Evolutionary conservation across 1,140 invertebrate species (phyloP), one percentile per base, ranked within the genome.

Genomic region (Drosophila trapezifrons): DNA sequence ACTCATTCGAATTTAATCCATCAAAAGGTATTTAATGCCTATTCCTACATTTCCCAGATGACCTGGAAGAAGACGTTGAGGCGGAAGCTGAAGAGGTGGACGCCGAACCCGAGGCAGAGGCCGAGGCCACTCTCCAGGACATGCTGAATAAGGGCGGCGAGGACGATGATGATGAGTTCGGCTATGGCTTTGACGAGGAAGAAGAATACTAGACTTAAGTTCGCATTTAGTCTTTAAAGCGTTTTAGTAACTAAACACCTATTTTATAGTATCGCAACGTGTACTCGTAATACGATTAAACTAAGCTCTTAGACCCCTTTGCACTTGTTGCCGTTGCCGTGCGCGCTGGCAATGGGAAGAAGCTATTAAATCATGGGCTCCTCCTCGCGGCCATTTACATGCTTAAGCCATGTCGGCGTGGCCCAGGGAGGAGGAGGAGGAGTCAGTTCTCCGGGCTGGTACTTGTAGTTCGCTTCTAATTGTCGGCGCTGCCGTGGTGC

Each of bases 111-210:
- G 91, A 92, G 32, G 66, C 58, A 10, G 90, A 92, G 60, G 72
- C 80, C 18, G 91, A 92, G 59, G 90, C 90, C 40, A 90, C 91
- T 4, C 69, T 92, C 7, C 82, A 90, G 22, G 90, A 92, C 46
- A 92, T 92, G 90, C 71, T 92, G 3, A 92, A 92, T 56, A 76
- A 82, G 52, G 91, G 87, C 18, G 81, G 75, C 10, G 85, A 66
- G 15, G 83, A 86, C n/a, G 90, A 90, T 10, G 91, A 91, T 12
- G 49, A 52, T 51, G 83, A 92, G 56, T 91, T 86, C 17, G 84
- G 84, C 35, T 92, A 91, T 49, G 91, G 84, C 10, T 92, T 92
- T 72, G 91, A 92, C 47, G 91, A 92, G n/a, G 91, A 91, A 22
- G 76, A 84, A 42, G 83, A 89, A 43, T 87, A 87, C 58, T 87